Evolutionary conservation across 1,140 invertebrate genomes (phyloP), one percentile per base, ranked within the genome.

Genomic region (Pectinophora gossypiella): DNA sequence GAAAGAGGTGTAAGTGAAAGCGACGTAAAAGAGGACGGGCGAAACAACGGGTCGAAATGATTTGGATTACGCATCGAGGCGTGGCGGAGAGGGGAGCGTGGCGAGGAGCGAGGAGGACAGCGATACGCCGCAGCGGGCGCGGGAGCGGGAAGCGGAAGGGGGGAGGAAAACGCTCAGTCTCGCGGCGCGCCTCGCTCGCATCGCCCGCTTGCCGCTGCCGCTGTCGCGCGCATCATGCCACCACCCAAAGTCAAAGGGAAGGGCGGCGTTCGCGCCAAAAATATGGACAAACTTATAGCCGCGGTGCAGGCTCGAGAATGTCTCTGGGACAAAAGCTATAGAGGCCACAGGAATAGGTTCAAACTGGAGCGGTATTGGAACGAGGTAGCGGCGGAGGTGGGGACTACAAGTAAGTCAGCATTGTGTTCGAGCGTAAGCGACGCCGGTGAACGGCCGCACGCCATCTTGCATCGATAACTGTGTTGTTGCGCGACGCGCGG

Each of bases 341-440:
- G 81, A 40, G 82, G 81, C 9, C 82, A 86, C 46, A 62, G 81
- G 62, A 86, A 87, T 58, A 54, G 82, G 46, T 86, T 85, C 46
- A 85, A 86, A 53, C 58, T 87, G 58, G 85, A 87, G 68, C 55
- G 82, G 12, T 85, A 85, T 58, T 87, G 85, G 85, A 84, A 79
- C 49, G 85, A 87, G 56, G 85, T 87, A 16, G 85, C 85, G 0
- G 64, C 80, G 1, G 80, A 85, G 59, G 76, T 87, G 38, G 85
- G 85, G 15, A 79, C 75, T 45, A 76, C 83, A 19, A 85, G 85
- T 87, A 51, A 86, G 80, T 84, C 36, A 67, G 51, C 52, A 48
- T 38, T 60, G 56, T 52, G 48, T 57, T 47, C 20, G 45, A 32
- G 35, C 55, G 43, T 32, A 54, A 15, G 32, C 46, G 64, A 56